These are phyloP conservation scores for Hemistola chrysoprasaria DNA, from an alignment of 2,888 invertebrate species.

Conservation along the genomic window DNA sequence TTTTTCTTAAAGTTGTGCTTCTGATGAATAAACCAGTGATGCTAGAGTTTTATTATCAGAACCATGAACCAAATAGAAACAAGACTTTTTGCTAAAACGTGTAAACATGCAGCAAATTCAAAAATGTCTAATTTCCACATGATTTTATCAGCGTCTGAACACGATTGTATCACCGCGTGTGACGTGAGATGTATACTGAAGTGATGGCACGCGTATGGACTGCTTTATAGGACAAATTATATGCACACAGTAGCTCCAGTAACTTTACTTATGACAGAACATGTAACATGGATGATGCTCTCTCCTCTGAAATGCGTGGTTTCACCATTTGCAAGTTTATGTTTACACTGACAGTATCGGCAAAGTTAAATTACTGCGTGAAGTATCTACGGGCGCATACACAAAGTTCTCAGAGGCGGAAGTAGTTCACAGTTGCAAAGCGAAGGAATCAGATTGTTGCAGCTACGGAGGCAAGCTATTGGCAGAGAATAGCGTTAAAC, in stretches of 20 bases:
- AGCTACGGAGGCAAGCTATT: constrained; percentile 52
- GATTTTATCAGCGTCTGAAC: constrained; percentile 19
- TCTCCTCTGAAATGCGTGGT: too few relatives aligned
- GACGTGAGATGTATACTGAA: constrained; percentile 26
- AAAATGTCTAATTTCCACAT: constrained; percentile 11
- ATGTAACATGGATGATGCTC: too few relatives aligned
- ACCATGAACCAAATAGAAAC: too few relatives aligned
- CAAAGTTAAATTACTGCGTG: too few relatives aligned
- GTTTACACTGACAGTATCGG: too few relatives aligned
- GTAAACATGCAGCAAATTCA: constrained; percentile 12
- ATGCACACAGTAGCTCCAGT: background rate
- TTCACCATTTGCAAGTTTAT: too few relatives aligned
- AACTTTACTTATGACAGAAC: too few relatives aligned
- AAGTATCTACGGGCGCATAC: background rate
- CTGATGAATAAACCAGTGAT: constrained; percentile 10
- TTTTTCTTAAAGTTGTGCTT: constrained; percentile 10
- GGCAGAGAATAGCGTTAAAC: constrained; percentile 53
- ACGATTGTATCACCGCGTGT: constrained; percentile 26
- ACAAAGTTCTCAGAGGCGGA: constrained; percentile 49
- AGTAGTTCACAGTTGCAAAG: constrained; percentile 53
- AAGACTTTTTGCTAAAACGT: too few relatives aligned
- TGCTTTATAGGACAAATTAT: constrained; percentile 13
- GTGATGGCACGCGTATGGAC: constrained; percentile 25
- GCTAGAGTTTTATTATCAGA: too few relatives aligned
- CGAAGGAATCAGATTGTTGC: constrained; percentile 70